Percentiles rank a stretch among this genome's conserved stretches.
These are phyloP conservation scores for Oreochromis niloticus DNA, from an alignment of 2,113 vertebrate species.

Conservation along the genomic window DNA sequence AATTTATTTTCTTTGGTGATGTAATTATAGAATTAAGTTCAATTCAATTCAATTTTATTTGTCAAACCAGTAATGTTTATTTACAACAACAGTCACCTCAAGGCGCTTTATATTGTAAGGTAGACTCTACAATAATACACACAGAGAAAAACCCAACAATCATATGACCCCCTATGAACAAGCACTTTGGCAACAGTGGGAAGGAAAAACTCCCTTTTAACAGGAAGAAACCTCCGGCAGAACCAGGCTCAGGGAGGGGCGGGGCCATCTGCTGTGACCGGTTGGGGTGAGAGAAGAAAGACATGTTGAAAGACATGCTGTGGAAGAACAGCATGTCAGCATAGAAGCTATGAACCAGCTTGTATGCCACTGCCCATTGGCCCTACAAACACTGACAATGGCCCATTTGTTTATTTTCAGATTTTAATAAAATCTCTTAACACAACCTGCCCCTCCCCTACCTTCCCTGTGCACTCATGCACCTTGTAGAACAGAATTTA, in stretches of 20 bases:
- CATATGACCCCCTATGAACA: too few species aligned
- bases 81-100: too few species aligned
- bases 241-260: too few species aligned
- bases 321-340: not conserved
- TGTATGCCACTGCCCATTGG: not conserved
- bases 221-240: too few species aligned
- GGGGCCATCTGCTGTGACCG: rapidly evolving
- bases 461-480: not conserved
- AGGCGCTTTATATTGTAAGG: too few species aligned
- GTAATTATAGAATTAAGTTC: not conserved
- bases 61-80: not conserved
- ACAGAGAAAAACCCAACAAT: too few species aligned
- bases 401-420: not conserved
- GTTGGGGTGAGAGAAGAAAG: not conserved
- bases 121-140: too few species aligned
- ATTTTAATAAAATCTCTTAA: not conserved
- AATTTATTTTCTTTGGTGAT: not conserved
- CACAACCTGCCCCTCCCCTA: not conserved
- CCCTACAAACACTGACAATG: not conserved
- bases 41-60: not conserved
- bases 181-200: too few species aligned
- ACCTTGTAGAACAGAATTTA: not conserved
- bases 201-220: too few species aligned
- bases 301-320: not conserved
- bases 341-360: not conserved